Evolutionary conservation across 2,797 vertebrate species (phyloP).

Genomic region (Hipposideros larvatus): DNA sequence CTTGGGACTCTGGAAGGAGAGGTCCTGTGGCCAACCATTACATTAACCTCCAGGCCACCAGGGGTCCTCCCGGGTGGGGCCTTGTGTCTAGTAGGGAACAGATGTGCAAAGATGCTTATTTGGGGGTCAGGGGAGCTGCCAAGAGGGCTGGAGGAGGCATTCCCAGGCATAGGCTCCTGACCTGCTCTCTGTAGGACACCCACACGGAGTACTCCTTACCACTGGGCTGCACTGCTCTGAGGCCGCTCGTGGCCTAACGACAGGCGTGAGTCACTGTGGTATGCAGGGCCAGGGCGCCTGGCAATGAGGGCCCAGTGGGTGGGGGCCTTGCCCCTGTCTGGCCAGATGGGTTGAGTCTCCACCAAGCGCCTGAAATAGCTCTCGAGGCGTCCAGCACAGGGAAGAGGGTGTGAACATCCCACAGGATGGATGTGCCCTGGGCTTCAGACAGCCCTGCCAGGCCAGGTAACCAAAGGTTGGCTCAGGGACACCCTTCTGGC

Average conservation of each 20-base stretch:
- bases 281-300: background rate
- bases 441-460: background rate
- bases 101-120: no score
- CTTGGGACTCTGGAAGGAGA: background rate
- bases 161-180: background rate
- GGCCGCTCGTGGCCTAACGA: background rate
- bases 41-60: background rate
- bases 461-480: background rate
- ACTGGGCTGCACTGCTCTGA: background rate
- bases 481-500: background rate
- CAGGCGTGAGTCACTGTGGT: background rate
- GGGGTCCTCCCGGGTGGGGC: background rate
- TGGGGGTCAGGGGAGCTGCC: background rate
- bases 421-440: fast-evolving
- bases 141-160: background rate
- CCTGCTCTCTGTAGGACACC: background rate
- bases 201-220: background rate
- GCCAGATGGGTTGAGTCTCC: background rate
- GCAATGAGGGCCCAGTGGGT: background rate
- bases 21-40: background rate
- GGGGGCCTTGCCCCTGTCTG: background rate
- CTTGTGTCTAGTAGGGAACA: background rate
- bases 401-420: background rate
- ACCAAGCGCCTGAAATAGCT: slow-evolving; percentile 22
- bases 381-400: background rate